These are phyloP conservation scores for Solen grandis DNA, from an alignment of 1,140 invertebrate genomes.

Conservation along the genomic window DNA sequence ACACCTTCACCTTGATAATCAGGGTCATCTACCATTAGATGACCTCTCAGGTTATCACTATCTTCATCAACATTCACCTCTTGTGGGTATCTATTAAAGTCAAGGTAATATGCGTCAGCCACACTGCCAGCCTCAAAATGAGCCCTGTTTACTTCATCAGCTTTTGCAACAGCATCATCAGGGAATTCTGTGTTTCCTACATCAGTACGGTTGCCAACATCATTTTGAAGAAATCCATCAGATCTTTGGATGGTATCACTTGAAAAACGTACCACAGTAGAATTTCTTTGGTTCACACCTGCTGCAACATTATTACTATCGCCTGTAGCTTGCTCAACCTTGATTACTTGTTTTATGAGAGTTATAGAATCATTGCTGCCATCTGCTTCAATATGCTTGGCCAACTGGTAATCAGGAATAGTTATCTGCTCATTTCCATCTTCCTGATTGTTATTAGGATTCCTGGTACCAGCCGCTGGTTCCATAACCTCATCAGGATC, in stretches of 20 bases:
- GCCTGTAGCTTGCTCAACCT: background rate
- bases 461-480: background rate
- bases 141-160: background rate
- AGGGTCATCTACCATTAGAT: too few relatives aligned
- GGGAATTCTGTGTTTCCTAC: background rate
- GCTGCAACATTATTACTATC: background rate
- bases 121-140: too few relatives aligned
- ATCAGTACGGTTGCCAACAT: background rate
- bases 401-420: constrained; percentile 3
- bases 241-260: too few relatives aligned
- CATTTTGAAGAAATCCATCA: too few relatives aligned
- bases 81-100: background rate
- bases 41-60: too few relatives aligned
- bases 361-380: constrained; percentile 19
- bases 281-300: background rate
- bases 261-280: too few relatives aligned
- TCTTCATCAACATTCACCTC: too few relatives aligned
- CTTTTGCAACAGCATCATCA: background rate
- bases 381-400: background rate
- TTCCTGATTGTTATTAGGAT: background rate
- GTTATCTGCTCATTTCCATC: too few relatives aligned
- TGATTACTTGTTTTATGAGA: background rate
- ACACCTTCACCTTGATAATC: too few relatives aligned
- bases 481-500: too few relatives aligned
- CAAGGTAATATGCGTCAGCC: too few relatives aligned